Conservation (phyloP, 2,888 invertebrate species). For the Furcula furcula region DNA sequence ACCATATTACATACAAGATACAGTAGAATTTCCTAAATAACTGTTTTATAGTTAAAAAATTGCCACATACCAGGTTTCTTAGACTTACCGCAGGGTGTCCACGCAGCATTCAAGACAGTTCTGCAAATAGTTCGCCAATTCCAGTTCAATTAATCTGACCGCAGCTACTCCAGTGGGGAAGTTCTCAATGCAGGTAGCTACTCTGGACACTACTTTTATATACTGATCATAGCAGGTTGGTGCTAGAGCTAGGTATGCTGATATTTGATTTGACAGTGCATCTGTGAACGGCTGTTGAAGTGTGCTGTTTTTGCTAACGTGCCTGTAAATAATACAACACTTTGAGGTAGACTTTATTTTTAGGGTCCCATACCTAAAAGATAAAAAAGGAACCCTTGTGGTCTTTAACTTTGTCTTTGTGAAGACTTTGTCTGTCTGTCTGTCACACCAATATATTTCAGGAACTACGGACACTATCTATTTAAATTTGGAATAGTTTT, state of each 20-base stretch:
- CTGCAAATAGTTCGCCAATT: slow-evolving; percentile 39
- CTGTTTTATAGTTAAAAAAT: no score
- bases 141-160: slow-evolving; percentile 35
- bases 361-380: no score
- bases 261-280: slow-evolving; percentile 37
- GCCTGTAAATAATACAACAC: slow-evolving; percentile 48
- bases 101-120: slow-evolving; percentile 43
- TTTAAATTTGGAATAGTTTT: no score
- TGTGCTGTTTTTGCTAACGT: slow-evolving; percentile 44
- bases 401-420: no score
- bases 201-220: slow-evolving; percentile 37
- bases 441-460: no score
- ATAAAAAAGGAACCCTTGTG: no score
- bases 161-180: slow-evolving; percentile 52
- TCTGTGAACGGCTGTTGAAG: slow-evolving; percentile 47
- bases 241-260: slow-evolving; percentile 10
- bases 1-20: no score
- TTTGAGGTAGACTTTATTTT: no score
- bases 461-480: no score
- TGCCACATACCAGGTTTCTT: no score
- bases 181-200: slow-evolving; percentile 58
- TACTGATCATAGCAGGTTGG: slow-evolving; percentile 30
- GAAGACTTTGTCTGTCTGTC: no score
- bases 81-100: slow-evolving; percentile 39
- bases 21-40: background rate